Base-by-base conservation (phyloP, 2,113 vertebrate genomes). In the Cinclus mexicanus region DNA sequence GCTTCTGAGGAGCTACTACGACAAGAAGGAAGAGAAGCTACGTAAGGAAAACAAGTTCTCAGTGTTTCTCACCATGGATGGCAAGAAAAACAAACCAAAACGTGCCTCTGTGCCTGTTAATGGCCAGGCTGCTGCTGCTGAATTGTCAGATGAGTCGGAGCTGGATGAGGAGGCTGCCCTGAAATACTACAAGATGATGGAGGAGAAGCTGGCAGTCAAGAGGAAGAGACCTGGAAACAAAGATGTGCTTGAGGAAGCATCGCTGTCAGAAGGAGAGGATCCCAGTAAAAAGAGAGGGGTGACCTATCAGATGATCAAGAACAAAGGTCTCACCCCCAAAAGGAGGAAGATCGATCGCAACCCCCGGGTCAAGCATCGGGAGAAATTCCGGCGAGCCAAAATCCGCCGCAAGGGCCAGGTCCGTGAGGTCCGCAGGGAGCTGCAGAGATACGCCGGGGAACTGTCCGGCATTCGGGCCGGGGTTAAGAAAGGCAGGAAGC, bases 321-420 rank as follows among this genome's bases (percentile, higher is more conserved):
- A 98, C 47, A 98, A 98, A 96, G 99, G 99, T 19, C 99, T 99
- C 23, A 99, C 98, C 1, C 99, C 99, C 37, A 98, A 98, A 69
- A 98, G 99, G 97, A 99, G 98, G 98, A 99, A 99, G 97, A 99
- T 99, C 3, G 99, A 99, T 79, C 98, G 99, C 8, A 99, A 99
- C 94, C 99, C 99, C 59, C 97, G 99, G 94, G 99, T 99, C 61
- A 99, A 99, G 94, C 98, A 99, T 55, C 97, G 99, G 87, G 99
- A 99, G 97, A 99, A 99, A 95, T 99, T 98, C 97, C 98, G 99
- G 57, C 97, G 98, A 16, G 99, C 99, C 75, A 99, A 98, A 76
- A 99, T 99, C 90, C 98, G 99, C 77, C 98, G 99, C 90, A 99
- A 98, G 98, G 99, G 99, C 42, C 99, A 99, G 97, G 99, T 99